Evolutionary conservation across 37 sponge, comb jelly and placozoan genomes (phyloP).

Genomic region (Petrosia ficiformis): DNA sequence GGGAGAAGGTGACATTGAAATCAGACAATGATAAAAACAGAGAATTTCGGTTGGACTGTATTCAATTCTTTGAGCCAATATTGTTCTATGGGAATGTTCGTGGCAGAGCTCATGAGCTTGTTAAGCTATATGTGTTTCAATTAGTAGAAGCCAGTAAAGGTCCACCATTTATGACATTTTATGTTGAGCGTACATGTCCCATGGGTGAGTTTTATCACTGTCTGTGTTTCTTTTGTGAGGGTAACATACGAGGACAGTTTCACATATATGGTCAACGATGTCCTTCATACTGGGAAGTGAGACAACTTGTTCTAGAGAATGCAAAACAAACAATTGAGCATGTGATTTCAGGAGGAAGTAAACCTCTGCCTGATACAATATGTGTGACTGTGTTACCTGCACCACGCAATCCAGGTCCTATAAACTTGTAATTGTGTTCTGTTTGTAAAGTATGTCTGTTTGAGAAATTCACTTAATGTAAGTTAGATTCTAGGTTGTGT

Average conservation of each 20-base stretch:
- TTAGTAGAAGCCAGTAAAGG: slow-evolving; percentile 39
- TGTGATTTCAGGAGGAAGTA: neutral
- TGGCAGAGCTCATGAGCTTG: slow-evolving; percentile 38
- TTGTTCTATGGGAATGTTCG: slow-evolving; percentile 41
- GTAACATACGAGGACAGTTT: slow-evolving; percentile 51
- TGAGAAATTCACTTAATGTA: too few species aligned
- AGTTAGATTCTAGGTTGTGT: too few species aligned
- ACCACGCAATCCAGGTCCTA: neutral
- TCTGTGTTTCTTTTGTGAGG: slow-evolving; percentile 51
- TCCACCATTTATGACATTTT: slow-evolving; percentile 43
- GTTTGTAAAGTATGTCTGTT: too few species aligned
- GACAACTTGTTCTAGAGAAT: slow-evolving; percentile 29
- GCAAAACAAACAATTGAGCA: neutral
- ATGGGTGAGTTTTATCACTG: slow-evolving; percentile 54
- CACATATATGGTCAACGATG: slow-evolving; percentile 37
- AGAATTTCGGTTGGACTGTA: slow-evolving; percentile 61
- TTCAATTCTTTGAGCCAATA: slow-evolving; percentile 68
- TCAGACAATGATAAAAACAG: slow-evolving; percentile 9
- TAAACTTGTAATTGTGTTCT: neutral
- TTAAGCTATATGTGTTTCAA: slow-evolving; percentile 59
- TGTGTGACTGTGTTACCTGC: neutral
- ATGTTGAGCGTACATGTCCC: slow-evolving; percentile 50
- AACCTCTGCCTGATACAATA: neutral
- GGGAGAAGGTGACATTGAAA: slow-evolving; percentile 38
- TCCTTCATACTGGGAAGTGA: slow-evolving; percentile 60